Conservation (phyloP, 1,140 invertebrate genomes). For the Mesaphorura yosii region DNA sequence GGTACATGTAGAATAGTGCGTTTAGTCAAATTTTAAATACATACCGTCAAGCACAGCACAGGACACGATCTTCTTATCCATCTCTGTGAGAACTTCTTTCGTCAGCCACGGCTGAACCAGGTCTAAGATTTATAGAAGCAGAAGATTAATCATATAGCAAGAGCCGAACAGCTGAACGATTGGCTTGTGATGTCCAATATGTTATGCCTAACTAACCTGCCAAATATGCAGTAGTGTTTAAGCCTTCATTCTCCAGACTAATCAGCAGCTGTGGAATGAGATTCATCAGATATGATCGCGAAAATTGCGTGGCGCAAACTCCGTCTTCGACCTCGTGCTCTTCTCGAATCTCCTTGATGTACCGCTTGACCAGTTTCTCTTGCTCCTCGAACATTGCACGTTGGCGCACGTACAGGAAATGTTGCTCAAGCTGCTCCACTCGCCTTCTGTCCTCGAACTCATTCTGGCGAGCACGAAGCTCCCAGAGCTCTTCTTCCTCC, state of each 20-base stretch:
- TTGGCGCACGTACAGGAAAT: neutral
- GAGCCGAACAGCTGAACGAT: neutral
- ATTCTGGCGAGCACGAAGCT: constrained; percentile 11
- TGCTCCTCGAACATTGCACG: neutral
- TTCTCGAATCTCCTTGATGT: neutral
- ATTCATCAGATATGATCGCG: neutral
- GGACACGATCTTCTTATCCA: neutral
- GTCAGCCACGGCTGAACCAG: neutral
- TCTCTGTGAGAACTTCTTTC: neutral
- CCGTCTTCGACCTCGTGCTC: neutral
- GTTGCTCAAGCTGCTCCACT: neutral
- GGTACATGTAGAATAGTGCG: too few species aligned
- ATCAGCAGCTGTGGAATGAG: neutral
- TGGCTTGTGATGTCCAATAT: neutral
- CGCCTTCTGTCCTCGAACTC: constrained; percentile 8
- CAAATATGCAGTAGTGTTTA: neutral
- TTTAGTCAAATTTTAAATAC: too few species aligned
- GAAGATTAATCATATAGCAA: neutral
- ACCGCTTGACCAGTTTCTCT: neutral
- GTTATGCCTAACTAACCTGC: neutral
- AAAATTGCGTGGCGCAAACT: neutral
- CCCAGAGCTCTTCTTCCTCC: constrained; percentile 19
- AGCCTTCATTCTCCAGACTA: neutral
- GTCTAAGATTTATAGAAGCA: neutral
- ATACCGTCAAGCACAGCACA: neutral